Evolutionary conservation across 2,888 invertebrate species (phyloP).

Genomic region (Nemotelus pantherinus): DNA sequence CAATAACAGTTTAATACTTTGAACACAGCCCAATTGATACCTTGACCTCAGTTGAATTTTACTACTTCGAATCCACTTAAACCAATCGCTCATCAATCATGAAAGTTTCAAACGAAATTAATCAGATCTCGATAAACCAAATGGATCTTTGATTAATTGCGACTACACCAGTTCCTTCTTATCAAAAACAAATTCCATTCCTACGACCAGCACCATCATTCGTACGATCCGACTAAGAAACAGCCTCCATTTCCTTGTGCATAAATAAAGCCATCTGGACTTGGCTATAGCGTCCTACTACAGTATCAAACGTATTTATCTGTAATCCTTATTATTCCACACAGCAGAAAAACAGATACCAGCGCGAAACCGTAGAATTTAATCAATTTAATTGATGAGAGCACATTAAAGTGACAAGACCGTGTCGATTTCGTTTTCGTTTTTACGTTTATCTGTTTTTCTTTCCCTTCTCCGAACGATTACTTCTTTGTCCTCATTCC

Average conservation of each 20-base stretch:
- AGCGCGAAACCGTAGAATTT: neutral
- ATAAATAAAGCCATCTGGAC: neutral
- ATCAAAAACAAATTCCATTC: conserved; percentile 12
- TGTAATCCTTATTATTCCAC: neutral
- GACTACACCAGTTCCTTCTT: neutral
- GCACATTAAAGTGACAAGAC: conserved; percentile 1
- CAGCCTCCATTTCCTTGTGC: no score
- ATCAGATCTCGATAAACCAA: neutral
- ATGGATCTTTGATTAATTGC: neutral
- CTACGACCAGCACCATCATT: neutral
- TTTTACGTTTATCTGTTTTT: neutral
- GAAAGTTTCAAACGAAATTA: neutral
- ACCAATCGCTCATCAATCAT: neutral
- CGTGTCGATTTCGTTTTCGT: conserved; percentile 3
- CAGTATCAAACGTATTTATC: neutral
- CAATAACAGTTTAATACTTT: neutral
- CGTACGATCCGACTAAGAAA: no score
- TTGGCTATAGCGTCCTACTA: neutral
- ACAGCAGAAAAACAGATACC: neutral
- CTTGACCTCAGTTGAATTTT: neutral
- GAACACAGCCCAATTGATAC: neutral
- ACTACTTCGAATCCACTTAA: neutral
- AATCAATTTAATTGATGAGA: conserved; percentile 32
- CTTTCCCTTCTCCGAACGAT: neutral
- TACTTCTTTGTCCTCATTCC: neutral